These are phyloP conservation scores for Cyrtodaria siliqua DNA, from an alignment of 2,888 invertebrate species.

Conservation along the genomic window DNA sequence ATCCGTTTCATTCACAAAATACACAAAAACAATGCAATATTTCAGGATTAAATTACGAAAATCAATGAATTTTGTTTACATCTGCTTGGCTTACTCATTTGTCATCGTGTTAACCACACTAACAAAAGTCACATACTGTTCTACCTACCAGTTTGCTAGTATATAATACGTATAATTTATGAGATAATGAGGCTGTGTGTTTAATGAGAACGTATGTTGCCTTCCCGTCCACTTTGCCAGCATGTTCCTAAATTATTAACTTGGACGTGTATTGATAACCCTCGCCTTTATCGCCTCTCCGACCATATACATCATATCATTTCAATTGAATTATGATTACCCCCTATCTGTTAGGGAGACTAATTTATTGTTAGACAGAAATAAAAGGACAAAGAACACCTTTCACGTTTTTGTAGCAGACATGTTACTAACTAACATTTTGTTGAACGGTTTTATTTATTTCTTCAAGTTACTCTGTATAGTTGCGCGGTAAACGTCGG, in stretches of 20 bases:
- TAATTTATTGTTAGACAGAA: conserved; percentile 48
- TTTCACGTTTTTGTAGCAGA: background rate
- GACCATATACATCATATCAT: conserved; percentile 25
- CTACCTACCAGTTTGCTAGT: too few species aligned
- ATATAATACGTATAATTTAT: background rate
- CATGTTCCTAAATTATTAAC: conserved; percentile 23
- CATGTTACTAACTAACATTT: conserved; percentile 5
- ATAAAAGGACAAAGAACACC: conserved; percentile 5
- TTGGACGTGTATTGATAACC: conserved; percentile 36
- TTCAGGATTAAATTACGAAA: conserved; percentile 24
- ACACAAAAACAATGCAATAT: conserved; percentile 25
- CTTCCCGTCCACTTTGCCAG: conserved; percentile 2
- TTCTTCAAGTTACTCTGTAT: conserved; percentile 36
- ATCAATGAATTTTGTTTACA: conserved; percentile 26
- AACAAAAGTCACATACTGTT: too few species aligned
- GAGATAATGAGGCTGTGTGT: background rate
- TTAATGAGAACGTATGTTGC: background rate
- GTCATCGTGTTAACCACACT: background rate
- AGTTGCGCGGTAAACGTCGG: conserved; percentile 51
- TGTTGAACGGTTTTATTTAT: conserved; percentile 49
- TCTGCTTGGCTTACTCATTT: conserved; percentile 1
- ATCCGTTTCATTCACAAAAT: conserved; percentile 18
- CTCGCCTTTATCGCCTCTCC: conserved; percentile 10
- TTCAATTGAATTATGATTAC: conserved; percentile 35
- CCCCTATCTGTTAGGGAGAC: conserved; percentile 37